Evolutionary conservation across 2,113 vertebrate genomes (phyloP), one percentile per base, ranked within the genome.

Genomic region (Engraulis encrasicolus): DNA sequence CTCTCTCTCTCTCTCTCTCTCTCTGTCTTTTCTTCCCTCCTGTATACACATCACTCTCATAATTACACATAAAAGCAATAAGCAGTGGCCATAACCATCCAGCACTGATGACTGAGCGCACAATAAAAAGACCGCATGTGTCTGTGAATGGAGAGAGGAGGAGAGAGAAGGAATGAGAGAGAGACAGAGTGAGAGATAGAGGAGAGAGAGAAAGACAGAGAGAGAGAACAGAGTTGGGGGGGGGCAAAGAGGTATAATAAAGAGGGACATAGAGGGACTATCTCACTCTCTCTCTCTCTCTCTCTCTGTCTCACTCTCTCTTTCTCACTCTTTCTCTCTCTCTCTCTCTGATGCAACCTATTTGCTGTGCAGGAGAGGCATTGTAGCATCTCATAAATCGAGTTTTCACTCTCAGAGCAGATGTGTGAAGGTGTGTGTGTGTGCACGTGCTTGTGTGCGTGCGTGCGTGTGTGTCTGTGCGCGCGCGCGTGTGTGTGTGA

Each of bases 41-140:
- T 78, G 83, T 79, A 66, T 66, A 66, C 58, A 66, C 58, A 66
- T 66, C 23, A 66, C 23, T 66, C 58, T 66, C 58, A 66, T 66
- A 66, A 66, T 66, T 66, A 66, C 58, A 66, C 58, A 66, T 66
- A 23, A 66, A 66, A 31, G 58, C 58, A 66, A 66, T 66, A 66
- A 66, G 58, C 58, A 66, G 58, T 14, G 58, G 58, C 58, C 31
- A 66, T 66, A 66, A 66, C 58, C 58, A 66, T 66, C 58, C 58
- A 66, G 58, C 1, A 14, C 58, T 66, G 58, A 66, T 66, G 58
- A 66, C 58, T 66, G 58, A 66, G 58, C 58, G 58, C n/a, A 66
- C 58, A 31, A 66, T 66, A 66, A 66, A 66, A 66, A 66, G 58
- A 66, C 58, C 23, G 12, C 58, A 66, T 66, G 27, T 31, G 23